Conservation (phyloP, 2,888 invertebrate genomes). For the Netelia inedita region DNA sequence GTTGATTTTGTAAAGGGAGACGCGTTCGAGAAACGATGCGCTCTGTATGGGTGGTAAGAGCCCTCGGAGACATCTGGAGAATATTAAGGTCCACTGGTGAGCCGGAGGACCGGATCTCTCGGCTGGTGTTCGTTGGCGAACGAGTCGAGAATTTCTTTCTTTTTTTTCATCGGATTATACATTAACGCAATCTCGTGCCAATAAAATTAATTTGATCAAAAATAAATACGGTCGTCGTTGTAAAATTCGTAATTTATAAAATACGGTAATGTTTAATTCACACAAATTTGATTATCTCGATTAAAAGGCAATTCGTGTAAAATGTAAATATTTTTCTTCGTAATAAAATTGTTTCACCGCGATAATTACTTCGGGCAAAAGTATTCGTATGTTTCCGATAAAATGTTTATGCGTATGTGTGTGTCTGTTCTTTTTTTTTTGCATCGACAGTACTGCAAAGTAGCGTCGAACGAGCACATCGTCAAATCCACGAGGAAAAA, state of each 20-base stretch:
- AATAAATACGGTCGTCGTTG: too few relatives aligned
- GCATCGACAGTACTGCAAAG: neutral
- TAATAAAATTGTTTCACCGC: conserved; percentile 32
- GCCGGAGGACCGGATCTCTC: conserved; percentile 25
- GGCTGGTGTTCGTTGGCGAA: conserved; percentile 23
- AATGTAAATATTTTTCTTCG: too few relatives aligned
- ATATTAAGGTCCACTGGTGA: conserved; percentile 60
- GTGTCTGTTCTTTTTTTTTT: neutral
- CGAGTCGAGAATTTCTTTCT: neutral
- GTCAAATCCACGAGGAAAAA: conserved; percentile 63
- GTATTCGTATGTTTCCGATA: conserved; percentile 6
- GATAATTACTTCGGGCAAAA: conserved; percentile 25
- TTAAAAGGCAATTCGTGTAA: too few relatives aligned
- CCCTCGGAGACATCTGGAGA: conserved; percentile 70
- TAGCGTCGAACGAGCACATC: conserved; percentile 15
- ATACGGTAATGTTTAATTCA: too few relatives aligned
- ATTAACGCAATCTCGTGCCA: too few relatives aligned
- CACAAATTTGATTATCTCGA: too few relatives aligned
- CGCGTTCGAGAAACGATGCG: conserved; percentile 17
- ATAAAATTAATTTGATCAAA: too few relatives aligned
- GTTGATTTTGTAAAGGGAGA: conserved; percentile 59
- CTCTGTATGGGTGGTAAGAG: conserved; percentile 57
- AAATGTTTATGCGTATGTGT: neutral
- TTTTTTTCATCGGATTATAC: too few relatives aligned
- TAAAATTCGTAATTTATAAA: too few relatives aligned